These are phyloP conservation scores for Setipinna tenuifilis DNA, from an alignment of 2,797 vertebrate genomes.

Conservation along the genomic window DNA sequence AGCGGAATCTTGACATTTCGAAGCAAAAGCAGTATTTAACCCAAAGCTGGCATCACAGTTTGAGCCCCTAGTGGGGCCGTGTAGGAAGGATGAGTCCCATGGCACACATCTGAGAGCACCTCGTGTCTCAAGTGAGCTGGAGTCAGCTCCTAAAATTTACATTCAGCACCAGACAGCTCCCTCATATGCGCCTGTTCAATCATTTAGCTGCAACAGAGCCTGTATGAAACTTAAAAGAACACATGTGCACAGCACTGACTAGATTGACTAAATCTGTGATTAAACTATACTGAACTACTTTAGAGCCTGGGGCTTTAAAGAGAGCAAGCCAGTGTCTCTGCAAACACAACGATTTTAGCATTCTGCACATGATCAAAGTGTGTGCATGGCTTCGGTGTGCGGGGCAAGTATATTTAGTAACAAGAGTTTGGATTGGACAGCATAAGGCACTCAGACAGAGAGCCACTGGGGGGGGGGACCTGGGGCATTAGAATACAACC, in stretches of 20 bases:
- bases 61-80: not conserved
- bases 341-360: not conserved
- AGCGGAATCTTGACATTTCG: not conserved
- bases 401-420: not conserved
- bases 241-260: not conserved
- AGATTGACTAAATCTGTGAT: not conserved
- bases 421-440: not conserved
- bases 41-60: constrained; percentile 1
- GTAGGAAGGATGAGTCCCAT: not conserved
- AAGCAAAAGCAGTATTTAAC: not conserved
- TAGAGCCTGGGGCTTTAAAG: not conserved
- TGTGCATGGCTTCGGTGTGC: too few species aligned
- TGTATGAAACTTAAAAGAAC: not conserved
- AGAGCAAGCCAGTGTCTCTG: not conserved
- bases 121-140: not conserved
- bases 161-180: constrained; percentile 1
- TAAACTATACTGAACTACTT: not conserved
- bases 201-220: not conserved
- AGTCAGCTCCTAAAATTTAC: not conserved
- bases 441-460: not conserved
- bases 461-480: not conserved
- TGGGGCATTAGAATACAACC: not conserved
- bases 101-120: not conserved
- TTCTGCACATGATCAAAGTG: not conserved
- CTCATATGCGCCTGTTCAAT: not conserved